phyloP scores from a whole-genome alignment of 2,888 invertebrate genomes.

The Marasmarcha lunaedactyla region DNA sequence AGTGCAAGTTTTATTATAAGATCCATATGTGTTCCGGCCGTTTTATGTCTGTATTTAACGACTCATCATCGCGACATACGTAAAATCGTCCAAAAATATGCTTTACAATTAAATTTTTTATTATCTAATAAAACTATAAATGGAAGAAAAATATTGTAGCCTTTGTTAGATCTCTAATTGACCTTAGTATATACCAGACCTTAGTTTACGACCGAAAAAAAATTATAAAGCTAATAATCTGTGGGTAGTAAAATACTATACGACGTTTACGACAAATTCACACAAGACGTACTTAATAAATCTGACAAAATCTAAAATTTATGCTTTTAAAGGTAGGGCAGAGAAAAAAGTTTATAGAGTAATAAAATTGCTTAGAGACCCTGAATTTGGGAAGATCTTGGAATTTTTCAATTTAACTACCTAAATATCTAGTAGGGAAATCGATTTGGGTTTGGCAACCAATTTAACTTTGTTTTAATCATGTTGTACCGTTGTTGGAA shows the following conservation, averaged over 20 bases:
- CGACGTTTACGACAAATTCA: constrained; percentile 64
- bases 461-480: too few species aligned
- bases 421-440: constrained; percentile 42
- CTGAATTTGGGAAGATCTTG: constrained; percentile 11
- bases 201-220: constrained; percentile 35
- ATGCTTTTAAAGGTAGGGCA: constrained; percentile 40
- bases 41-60: constrained; percentile 29
- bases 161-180: constrained; percentile 45
- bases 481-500: too few species aligned
- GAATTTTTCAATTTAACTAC: too few species aligned
- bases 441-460: too few species aligned
- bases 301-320: constrained; percentile 61
- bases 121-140: constrained; percentile 34
- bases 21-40: constrained; percentile 11
- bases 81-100: constrained; percentile 32
- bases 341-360: constrained; percentile 39
- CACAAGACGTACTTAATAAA: constrained; percentile 61
- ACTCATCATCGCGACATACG: constrained; percentile 23
- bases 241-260: constrained; percentile 51
- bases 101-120: constrained; percentile 45
- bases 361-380: constrained; percentile 42
- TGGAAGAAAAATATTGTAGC: constrained; percentile 28
- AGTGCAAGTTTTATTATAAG: neutral
- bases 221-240: constrained; percentile 38
- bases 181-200: constrained; percentile 30